phyloP scores from a whole-genome alignment of 2,797 vertebrate genomes.

The Ceyx erithaca region DNA sequence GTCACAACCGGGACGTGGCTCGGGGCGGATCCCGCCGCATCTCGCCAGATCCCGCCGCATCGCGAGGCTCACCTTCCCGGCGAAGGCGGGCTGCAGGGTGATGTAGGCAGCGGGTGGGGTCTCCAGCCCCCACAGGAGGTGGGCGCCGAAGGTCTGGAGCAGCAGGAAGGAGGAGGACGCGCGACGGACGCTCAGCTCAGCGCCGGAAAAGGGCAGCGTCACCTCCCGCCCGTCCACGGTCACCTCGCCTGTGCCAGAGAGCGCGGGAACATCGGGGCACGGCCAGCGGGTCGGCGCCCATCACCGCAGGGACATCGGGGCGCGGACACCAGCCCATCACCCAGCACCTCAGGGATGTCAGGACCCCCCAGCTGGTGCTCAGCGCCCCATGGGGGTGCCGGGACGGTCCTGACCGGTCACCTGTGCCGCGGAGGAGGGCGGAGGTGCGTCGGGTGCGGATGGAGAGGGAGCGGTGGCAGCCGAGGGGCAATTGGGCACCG shows the following conservation, averaged over 20 bases:
- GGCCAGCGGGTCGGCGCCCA: not conserved
- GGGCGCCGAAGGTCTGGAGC: constrained; percentile 83
- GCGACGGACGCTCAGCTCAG: constrained; percentile 75
- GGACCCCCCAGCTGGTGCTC: not conserved
- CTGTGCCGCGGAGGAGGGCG: constrained; percentile 82
- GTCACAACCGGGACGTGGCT: accelerated
- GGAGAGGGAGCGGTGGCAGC: constrained; percentile 81
- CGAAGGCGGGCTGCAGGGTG: constrained; percentile 86
- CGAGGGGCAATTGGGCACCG: constrained; percentile 23
- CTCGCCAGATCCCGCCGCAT: no score
- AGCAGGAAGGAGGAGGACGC: constrained; percentile 88
- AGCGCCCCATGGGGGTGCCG: no score
- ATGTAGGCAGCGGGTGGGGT: constrained; percentile 79
- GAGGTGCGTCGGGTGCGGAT: constrained; percentile 79
- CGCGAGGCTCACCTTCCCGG: constrained; percentile 80
- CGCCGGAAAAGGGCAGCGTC: constrained; percentile 80
- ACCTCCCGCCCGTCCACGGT: constrained; percentile 80
- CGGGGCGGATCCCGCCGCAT: no score
- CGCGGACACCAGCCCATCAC: no score
- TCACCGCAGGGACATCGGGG: not conserved
- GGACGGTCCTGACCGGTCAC: constrained; percentile 61
- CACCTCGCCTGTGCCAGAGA: constrained; percentile 77
- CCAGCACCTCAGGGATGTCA: not conserved
- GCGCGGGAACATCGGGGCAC: not conserved
- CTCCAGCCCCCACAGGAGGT: constrained; percentile 86